These are phyloP conservation scores for Conus ventricosus DNA, from an alignment of 1,140 invertebrate species.

Conservation along the genomic window DNA sequence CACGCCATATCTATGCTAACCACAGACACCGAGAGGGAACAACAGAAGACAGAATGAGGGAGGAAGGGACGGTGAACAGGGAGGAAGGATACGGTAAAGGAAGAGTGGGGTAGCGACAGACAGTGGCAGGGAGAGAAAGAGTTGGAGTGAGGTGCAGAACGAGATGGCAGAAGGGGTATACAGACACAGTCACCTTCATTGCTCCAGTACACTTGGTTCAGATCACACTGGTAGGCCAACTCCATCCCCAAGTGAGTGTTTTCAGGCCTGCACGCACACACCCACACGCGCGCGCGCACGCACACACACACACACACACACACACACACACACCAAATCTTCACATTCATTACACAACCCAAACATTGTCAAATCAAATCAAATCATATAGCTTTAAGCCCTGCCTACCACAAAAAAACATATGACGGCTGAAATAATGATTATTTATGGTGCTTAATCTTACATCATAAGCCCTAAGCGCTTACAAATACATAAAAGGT, in stretches of 20 bases:
- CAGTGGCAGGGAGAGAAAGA: not conserved
- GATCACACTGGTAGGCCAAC: constrained; percentile 79
- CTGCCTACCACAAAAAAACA: no score
- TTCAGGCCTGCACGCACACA: constrained; percentile 79
- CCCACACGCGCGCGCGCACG: no score
- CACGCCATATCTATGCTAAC: no score
- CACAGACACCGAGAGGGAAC: no score
- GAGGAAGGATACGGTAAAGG: not conserved
- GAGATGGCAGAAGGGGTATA: not conserved
- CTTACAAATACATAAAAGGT: no score
- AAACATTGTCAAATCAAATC: no score
- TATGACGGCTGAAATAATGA: no score
- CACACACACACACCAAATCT: not conserved
- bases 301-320: no score
- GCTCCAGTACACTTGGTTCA: constrained; percentile 87
- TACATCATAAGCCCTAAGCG: no score
- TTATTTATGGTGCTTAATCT: no score
- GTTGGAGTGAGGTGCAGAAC: not conserved
- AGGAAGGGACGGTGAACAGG: not conserved
- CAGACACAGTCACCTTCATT: constrained; percentile 80
- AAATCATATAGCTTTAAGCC: no score
- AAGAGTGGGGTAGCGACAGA: not conserved
- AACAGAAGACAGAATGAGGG: not conserved
- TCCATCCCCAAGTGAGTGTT: constrained; percentile 80
- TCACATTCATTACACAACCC: no score